These are phyloP conservation scores for Thryonomys swinderianus DNA, from an alignment of 2,113 vertebrate genomes.

Conservation along the genomic window DNA sequence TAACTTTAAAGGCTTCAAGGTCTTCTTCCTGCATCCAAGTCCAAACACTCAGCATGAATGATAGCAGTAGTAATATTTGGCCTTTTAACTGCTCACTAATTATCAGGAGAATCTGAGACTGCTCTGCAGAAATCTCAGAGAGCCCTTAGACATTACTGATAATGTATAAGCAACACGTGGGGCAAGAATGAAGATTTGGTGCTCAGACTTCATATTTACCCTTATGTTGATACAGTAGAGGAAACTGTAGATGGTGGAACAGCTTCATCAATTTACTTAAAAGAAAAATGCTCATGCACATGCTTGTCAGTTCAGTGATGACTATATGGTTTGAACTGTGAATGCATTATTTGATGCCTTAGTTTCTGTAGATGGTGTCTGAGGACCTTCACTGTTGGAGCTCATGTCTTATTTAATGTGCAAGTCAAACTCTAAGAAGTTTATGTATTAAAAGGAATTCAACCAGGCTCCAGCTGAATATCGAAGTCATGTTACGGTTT, in stretches of 20 bases:
- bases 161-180: not conserved
- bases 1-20: not conserved
- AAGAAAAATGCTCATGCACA: not conserved
- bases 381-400: not conserved
- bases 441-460: not conserved
- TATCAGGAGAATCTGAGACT: not conserved
- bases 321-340: not conserved
- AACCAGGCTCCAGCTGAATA: constrained; percentile 1
- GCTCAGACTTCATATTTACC: not conserved
- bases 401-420: not conserved
- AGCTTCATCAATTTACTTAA: not conserved
- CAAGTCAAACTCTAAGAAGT: constrained; percentile 9
- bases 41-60: constrained; percentile 41
- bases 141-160: not conserved
- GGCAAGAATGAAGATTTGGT: not conserved
- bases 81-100: constrained; percentile 2
- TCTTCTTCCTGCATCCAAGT: constrained; percentile 36
- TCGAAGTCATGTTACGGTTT: not conserved
- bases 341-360: not conserved
- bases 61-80: not conserved
- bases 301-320: not conserved
- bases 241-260: not conserved
- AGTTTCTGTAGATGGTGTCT: not conserved
- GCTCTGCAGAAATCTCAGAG: not conserved
- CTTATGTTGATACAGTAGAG: not conserved